Evolutionary conservation across 2,113 vertebrate species (phyloP).

Genomic region (Ursus arctos): DNA sequence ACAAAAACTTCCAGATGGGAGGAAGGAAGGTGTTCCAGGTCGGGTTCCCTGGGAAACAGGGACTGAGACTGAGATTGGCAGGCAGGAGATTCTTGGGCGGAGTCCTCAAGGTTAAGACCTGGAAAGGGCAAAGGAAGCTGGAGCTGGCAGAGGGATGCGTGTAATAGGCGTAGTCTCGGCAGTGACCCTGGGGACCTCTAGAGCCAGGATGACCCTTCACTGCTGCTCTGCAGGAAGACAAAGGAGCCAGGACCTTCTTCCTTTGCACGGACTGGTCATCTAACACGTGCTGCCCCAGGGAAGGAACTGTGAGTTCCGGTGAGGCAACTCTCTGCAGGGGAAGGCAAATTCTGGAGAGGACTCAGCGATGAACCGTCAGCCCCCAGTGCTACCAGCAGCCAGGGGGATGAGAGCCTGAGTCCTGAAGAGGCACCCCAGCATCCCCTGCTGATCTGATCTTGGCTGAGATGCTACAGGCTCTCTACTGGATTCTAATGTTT

Average conservation of each 20-base stretch:
- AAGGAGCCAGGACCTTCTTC: background rate
- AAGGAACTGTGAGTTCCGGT: background rate
- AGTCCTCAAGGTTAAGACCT: background rate
- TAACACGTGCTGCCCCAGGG: background rate
- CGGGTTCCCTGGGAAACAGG: background rate
- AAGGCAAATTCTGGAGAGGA: background rate
- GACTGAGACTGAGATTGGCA: background rate
- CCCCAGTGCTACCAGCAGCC: background rate
- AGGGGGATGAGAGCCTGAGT: background rate
- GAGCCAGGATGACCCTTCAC: no score
- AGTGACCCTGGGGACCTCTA: background rate
- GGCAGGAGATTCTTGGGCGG: background rate
- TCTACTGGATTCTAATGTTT: background rate
- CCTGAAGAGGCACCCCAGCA: background rate
- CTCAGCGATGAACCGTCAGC: background rate
- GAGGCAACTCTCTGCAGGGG: background rate
- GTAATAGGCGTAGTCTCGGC: background rate
- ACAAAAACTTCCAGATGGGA: background rate
- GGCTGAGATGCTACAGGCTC: background rate
- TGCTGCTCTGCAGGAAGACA: background rate
- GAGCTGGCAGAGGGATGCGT: fast-evolving
- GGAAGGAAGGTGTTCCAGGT: background rate
- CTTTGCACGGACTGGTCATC: background rate
- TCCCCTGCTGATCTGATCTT: background rate
- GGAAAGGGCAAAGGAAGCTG: background rate